Evolutionary conservation across 2,797 vertebrate genomes (phyloP).

Genomic region (Alauda arvensis): DNA sequence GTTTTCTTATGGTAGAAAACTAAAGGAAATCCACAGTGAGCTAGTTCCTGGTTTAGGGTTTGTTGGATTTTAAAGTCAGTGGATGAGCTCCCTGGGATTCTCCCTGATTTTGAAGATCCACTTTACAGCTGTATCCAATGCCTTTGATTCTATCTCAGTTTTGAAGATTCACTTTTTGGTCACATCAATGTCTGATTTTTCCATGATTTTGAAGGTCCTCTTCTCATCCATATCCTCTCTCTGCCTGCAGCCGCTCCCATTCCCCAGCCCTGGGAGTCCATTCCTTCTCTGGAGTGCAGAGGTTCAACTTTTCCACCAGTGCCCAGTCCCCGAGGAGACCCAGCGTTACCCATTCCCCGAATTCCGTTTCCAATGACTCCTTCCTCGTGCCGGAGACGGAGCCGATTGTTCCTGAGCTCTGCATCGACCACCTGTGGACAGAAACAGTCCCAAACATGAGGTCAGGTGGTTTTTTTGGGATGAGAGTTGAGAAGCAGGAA

Average conservation of each 20-base stretch:
- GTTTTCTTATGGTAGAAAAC: neutral
- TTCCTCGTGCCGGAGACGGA: constrained; percentile 83
- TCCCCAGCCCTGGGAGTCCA: constrained; percentile 92
- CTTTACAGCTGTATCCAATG: fast-evolving
- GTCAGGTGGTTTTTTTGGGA: constrained; percentile 60
- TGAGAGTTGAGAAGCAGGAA: neutral
- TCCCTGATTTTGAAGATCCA: neutral
- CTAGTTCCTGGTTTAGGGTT: neutral
- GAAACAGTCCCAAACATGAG: constrained; percentile 78
- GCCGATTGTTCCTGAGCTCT: constrained; percentile 91
- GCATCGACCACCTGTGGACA: constrained; percentile 95
- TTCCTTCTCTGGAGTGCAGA: constrained; percentile 86
- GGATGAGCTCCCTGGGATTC: neutral
- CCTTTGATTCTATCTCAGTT: neutral
- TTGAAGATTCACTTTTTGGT: neutral
- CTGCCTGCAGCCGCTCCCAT: constrained; percentile 84
- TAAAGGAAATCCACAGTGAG: neutral
- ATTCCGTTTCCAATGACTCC: constrained; percentile 81
- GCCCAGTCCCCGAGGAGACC: constrained; percentile 79
- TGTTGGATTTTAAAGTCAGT: neutral
- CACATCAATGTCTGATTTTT: neutral
- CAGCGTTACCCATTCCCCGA: constrained; percentile 80
- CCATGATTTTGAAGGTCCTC: fast-evolving
- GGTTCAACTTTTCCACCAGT: constrained; percentile 88
- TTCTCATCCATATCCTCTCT: neutral